Conservation (phyloP, 2,797 vertebrate genomes). For the Acanthornis magna region DNA sequence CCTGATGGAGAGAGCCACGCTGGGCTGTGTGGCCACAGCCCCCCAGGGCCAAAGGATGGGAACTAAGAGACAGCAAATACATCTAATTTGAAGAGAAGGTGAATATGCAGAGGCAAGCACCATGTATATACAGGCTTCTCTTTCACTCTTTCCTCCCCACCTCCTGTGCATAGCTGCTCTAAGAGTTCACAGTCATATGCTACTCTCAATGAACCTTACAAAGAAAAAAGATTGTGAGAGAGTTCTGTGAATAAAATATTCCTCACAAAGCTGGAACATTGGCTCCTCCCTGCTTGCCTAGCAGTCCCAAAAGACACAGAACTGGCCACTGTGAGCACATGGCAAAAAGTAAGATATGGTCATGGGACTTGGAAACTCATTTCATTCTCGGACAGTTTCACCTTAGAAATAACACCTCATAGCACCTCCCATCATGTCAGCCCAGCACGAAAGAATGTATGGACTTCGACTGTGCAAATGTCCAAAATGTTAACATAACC, state of each 20-base stretch:
- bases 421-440: not conserved
- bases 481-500: not conserved
- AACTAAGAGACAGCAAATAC: not conserved
- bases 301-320: not conserved
- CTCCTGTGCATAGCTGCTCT: not conserved
- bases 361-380: not conserved
- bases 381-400: not conserved
- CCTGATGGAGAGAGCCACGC: fast-evolving
- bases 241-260: not conserved
- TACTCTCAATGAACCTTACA: not conserved
- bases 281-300: not conserved
- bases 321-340: not conserved
- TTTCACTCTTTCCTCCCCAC: not conserved
- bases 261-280: not conserved
- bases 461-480: not conserved
- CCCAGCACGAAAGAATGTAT: not conserved
- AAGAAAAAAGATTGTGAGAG: not conserved
- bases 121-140: fast-evolving
- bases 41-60: fast-evolving
- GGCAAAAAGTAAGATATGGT: not conserved
- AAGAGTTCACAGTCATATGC: not conserved
- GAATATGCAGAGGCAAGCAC: not conserved
- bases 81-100: not conserved
- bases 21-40: not conserved
- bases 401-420: not conserved